Percentiles rank a stretch among this genome's conserved stretches.
These are phyloP conservation scores for Stegostoma tigrinum DNA, from an alignment of 2,113 vertebrate genomes.

Conservation along the genomic window DNA sequence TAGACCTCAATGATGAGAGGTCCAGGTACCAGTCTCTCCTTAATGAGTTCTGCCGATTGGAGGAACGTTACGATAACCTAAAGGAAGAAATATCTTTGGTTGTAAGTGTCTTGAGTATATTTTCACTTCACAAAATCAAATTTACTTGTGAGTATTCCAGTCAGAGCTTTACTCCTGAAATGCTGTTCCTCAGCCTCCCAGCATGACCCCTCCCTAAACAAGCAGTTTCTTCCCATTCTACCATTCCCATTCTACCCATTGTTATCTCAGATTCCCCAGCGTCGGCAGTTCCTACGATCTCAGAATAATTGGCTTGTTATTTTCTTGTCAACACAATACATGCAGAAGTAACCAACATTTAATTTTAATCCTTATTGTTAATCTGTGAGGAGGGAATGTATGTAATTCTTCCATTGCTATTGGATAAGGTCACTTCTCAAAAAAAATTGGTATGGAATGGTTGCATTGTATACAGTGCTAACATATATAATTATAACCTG, in stretches of 20 bases:
- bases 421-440: neutral
- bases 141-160: neutral
- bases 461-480: neutral
- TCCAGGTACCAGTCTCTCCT: conserved; percentile 95
- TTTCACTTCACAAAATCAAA: neutral
- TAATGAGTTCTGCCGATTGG: conserved; percentile 85
- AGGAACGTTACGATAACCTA: conserved; percentile 91
- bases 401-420: neutral
- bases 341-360: neutral
- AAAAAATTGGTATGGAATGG: neutral
- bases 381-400: neutral
- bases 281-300: too few species aligned
- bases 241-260: too few species aligned
- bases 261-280: too few species aligned
- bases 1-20: conserved; percentile 87
- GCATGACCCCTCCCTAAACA: neutral
- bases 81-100: conserved; percentile 76
- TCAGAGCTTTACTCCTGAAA: neutral
- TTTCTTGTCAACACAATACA: neutral
- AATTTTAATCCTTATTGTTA: neutral
- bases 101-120: conserved; percentile 52
- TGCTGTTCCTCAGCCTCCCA: neutral
- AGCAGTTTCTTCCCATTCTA: neutral
- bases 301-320: neutral
- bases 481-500: neutral